Base-by-base conservation (phyloP, 2,888 invertebrate species). In the Endomychus coccineus region DNA sequence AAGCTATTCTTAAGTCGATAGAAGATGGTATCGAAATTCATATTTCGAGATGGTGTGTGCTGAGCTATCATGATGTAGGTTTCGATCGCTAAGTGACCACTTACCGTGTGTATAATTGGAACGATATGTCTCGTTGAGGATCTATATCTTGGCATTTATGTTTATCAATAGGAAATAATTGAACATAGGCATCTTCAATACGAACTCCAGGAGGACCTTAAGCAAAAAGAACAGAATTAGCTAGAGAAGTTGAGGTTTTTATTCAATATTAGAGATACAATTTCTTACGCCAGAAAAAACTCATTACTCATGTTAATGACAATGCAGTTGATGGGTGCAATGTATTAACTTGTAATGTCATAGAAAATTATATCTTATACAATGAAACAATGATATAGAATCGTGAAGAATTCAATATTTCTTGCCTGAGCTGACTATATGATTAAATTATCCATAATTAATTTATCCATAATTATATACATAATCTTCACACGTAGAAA, bases 121-220 rank as follows among this genome's bases (percentile, higher is more conserved):
- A 75, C 1, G 60, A 63, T 12, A 77, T 62, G 49, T 77, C 76
- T 36, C 63, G 63, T 10, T 61, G 54, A 34, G 71, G 68, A 50
- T 71, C 66, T 6, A 75, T 66, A 46, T 62, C 67, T 0, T 70
- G 71, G 43, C 77, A 77, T 46, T 75, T 74, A 12, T 66, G 59
- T 46, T 75, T 75, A 55, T 72, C 68, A 10, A 77, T 67, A 0
- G 77, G 76, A n/a, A 69, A 67, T 30, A 74, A 56, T 46, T 76
- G 76, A 0, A 77, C 61, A 11, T 72, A 59, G 1, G 75, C 67
- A 40, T 71, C 71, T 51, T 77, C 74, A 45, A 73, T 71, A 29
- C 70, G 66, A 1, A 76, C 64, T 1, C 71, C 72, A 0, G 75
- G 75, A 0, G 76, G 76, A 1, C 75, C 77, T 77, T 63, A 21